Base-by-base conservation (phyloP, 2,797 vertebrate species). In the Neoniphon sammara region DNA sequence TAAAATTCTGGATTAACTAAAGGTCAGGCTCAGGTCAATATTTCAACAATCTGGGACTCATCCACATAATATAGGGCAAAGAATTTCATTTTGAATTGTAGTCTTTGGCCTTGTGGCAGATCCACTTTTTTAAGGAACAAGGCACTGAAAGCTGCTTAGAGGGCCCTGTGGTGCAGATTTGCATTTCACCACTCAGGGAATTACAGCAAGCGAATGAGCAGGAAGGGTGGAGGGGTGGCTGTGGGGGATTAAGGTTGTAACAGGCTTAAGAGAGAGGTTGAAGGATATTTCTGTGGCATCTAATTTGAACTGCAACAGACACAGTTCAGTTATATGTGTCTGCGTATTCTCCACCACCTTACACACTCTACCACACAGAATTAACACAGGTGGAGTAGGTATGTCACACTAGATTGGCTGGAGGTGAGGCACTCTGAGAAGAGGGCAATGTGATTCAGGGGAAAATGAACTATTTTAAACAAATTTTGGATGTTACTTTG, bases 221-320 rank as follows among this genome's bases (percentile, higher is more conserved):
- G 85, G 82, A 81, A 84, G 91, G 87, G 85, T 85, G 89, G 88
- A 85, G 81, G 89, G 88, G 85, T 82, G 87, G 89, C 86, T 90
- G 87, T 71, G 73, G 81, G 75, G 88, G 93, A 93, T 94, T 94
- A 94, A 84, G 77, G 78, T 86, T 90, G 90, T 93, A 93, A 94
- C 92, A 89, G 86, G 93, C 93, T 94, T 94, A 94, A 88, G 83
- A 85, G 85, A 89, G 91, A 91, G 90, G 91, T 90, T 91, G 87
- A 89, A 83, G 89, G 92, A 93, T 92, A 93, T 93, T 94, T 94
- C 77, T 72, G 90, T 92, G 88, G 88, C 81, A 76, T 90, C 91
- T 91, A 89, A 91, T 91, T 91, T 93, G 87, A 92, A 91, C 89
- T 68, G 75, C 80, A 84, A 88, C 84, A 89, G 85, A 92, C 89